Base-by-base conservation (phyloP, 2,113 vertebrate species). In the Gadus chalcogrammus region DNA sequence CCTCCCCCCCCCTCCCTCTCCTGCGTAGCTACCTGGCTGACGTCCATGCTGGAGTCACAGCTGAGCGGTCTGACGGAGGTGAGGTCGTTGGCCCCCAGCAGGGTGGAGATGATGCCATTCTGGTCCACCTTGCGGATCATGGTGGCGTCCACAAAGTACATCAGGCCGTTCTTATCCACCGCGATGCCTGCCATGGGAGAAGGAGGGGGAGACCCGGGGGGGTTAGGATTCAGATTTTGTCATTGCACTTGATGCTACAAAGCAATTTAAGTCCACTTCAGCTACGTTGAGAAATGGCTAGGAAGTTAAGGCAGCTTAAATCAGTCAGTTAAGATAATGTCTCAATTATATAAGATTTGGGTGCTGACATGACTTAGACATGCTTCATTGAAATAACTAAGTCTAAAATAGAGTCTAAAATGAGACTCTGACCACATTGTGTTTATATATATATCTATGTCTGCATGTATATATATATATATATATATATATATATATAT, bases 71-170 rank as follows among this genome's bases (percentile, higher is more conserved):
- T 92, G 56, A 98, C 93, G 4, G 97, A 94, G 16, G 95, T 98
- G 76, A 99, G 93, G 85, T 99, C 96, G 65, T 98, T 99, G 86
- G 97, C 98, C 61, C 97, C 97, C 78, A 99, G 93, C 77, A 99
- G 91, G 15, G 97, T 99, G 67, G 97, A 99, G 91, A 99, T 99
- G 82, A 98, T 97, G 83, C 97, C 97, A 0, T 99, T 98, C 90
- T 98, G 97, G 92, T 99, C 97, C 38, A 99, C 97, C 88, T 99
- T 99, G 61, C 97, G 94, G 84, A 99, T 98, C 96, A 98, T 98
- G 79, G 96, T 99, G 85, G 97, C 97, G 9, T 99, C 97, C 70
- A 99, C 97, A 75, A 99, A 99, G 89, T 97, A 99, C 94, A 98
- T 97, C 72, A 99, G 91, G 3, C 97, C 97, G 1, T 98, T 97